phyloP scores from a whole-genome alignment of 1,140 invertebrate species.

The Drosophila mauritiana region DNA sequence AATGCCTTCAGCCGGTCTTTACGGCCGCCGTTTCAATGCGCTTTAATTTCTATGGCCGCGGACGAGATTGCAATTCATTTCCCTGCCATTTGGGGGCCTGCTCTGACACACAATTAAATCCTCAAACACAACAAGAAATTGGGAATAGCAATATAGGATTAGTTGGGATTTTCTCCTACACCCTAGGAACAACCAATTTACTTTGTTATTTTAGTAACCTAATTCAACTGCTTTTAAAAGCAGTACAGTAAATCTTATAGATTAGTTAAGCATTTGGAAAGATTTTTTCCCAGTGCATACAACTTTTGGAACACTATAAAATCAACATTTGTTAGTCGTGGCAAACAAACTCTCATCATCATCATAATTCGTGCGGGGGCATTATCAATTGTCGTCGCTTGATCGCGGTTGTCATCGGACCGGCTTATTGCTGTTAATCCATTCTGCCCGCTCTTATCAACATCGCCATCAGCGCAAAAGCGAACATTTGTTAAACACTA shows the following conservation, averaged over 20 bases:
- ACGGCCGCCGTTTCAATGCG: constrained; percentile 66
- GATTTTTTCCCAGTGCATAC: neutral
- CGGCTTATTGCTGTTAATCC: constrained; percentile 68
- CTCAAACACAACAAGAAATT: constrained; percentile 6
- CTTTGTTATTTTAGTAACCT: too few relatives aligned
- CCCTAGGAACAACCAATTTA: too few relatives aligned
- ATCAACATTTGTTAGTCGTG: constrained; percentile 3
- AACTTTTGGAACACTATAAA: constrained; percentile 22
- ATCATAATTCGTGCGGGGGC: constrained; percentile 42
- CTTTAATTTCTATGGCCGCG: constrained; percentile 54
- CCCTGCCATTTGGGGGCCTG: constrained; percentile 51
- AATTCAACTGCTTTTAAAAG: too few relatives aligned
- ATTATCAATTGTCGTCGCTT: constrained; percentile 53
- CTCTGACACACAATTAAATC: constrained; percentile 46
- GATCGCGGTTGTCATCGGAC: constrained; percentile 60
- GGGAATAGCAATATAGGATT: neutral
- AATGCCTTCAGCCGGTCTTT: constrained; percentile 66
- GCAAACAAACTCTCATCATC: constrained; percentile 32
- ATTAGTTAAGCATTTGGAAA: neutral
- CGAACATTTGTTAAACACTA: constrained; percentile 84
- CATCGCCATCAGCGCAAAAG: constrained; percentile 78
- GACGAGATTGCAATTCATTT: constrained; percentile 57
- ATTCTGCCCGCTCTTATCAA: constrained; percentile 74
- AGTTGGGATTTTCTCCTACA: neutral
- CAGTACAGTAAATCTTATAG: too few relatives aligned